phyloP scores from a whole-genome alignment of 2,888 invertebrate species.

The Ophion slaviceki region DNA sequence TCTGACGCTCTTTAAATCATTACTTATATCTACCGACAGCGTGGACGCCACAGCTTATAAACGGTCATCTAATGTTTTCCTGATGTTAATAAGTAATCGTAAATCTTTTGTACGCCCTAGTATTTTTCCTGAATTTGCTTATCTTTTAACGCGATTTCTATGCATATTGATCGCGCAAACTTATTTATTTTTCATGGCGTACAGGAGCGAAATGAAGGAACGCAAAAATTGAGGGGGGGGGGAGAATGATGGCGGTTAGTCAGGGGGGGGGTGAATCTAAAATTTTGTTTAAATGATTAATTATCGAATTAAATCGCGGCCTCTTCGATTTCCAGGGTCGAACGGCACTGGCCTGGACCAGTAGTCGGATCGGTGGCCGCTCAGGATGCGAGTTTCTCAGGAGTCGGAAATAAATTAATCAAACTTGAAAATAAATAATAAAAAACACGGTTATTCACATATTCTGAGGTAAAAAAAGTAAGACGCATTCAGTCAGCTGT shows the following conservation, averaged over 20 bases:
- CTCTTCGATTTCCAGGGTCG: neutral
- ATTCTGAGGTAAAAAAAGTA: neutral
- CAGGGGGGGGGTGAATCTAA: neutral
- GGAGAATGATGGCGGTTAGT: neutral
- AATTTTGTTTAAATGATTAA: too few species aligned
- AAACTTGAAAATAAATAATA: too few species aligned
- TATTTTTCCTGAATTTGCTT: neutral
- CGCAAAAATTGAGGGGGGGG: neutral
- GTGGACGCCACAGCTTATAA: neutral
- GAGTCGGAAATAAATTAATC: neutral
- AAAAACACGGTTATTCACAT: neutral
- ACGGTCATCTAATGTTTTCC: neutral
- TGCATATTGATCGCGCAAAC: neutral
- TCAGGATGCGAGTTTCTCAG: neutral
- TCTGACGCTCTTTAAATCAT: neutral
- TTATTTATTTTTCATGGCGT: neutral
- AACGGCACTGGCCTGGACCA: neutral
- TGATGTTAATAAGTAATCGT: neutral
- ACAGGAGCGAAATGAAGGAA: neutral
- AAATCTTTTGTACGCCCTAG: neutral
- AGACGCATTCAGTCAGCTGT: neutral
- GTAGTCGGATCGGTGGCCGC: neutral
- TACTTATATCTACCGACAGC: neutral
- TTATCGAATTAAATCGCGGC: neutral
- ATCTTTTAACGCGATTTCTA: neutral